Evolutionary conservation across 2,888 invertebrate species (phyloP).

Genomic region (Cepaea hortensis): DNA sequence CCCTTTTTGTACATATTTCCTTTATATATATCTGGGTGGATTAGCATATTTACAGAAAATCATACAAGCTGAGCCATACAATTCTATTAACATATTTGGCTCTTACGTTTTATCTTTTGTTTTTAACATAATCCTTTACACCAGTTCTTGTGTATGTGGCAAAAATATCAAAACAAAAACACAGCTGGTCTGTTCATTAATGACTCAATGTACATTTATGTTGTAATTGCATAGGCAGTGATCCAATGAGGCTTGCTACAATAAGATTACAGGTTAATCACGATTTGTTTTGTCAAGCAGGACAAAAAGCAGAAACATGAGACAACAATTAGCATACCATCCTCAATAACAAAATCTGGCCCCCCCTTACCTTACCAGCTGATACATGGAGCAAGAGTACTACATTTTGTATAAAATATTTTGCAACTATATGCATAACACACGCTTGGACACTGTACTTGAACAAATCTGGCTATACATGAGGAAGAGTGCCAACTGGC

Average conservation of each 20-base stretch:
- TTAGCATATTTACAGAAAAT: not conserved
- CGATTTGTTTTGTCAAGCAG: not conserved
- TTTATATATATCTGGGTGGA: constrained; percentile 34
- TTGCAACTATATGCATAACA: no score
- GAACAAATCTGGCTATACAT: no score
- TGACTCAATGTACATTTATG: constrained; percentile 30
- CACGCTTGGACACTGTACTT: no score
- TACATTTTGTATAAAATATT: not conserved
- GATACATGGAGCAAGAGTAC: no score
- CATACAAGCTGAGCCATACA: not conserved
- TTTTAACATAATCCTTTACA: not conserved
- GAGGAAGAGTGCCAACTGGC: no score
- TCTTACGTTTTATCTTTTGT: not conserved
- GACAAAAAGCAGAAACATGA: not conserved
- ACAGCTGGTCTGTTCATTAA: not conserved
- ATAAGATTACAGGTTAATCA: constrained; percentile 23
- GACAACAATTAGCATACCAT: not conserved
- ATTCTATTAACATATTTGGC: constrained; percentile 30
- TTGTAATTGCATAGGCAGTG: constrained; percentile 49
- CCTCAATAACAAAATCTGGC: not conserved
- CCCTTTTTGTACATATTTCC: constrained; percentile 37
- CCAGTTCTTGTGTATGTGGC: not conserved
- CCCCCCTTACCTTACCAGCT: not conserved
- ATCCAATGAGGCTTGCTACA: constrained; percentile 33
- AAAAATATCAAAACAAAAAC: not conserved